These are phyloP conservation scores for Dromaius novaehollandiae DNA, from an alignment of 2,113 vertebrate genomes.

Conservation along the genomic window DNA sequence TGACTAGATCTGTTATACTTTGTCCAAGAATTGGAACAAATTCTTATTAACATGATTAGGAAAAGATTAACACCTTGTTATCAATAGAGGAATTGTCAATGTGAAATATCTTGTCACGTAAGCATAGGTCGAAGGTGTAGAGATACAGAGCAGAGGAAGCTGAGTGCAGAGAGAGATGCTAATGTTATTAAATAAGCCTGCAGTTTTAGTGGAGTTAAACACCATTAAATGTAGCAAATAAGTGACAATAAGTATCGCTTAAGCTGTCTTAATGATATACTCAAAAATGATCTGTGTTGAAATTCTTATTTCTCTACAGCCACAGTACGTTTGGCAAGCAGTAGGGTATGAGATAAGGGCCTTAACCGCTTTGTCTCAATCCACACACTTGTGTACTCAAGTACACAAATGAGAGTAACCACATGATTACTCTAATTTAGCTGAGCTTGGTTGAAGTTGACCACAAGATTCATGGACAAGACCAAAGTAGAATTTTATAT, in stretches of 20 bases:
- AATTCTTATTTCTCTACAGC: background rate
- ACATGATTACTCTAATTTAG: fast-evolving
- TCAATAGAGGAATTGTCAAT: background rate
- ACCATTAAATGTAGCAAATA: background rate
- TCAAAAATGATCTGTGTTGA: background rate
- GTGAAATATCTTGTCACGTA: background rate
- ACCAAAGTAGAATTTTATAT: background rate
- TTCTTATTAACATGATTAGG: background rate
- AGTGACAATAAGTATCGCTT: background rate
- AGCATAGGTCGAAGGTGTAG: background rate
- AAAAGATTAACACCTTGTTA: background rate
- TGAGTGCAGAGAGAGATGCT: background rate
- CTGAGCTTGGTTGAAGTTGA: background rate
- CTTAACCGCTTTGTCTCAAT: background rate
- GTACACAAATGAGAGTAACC: background rate
- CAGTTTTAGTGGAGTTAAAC: background rate
- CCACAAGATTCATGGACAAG: background rate
- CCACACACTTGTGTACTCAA: background rate
- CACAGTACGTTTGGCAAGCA: background rate
- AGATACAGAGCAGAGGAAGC: background rate
- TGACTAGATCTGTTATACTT: background rate
- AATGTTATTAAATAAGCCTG: background rate
- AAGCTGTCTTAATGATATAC: background rate
- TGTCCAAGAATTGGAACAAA: background rate
- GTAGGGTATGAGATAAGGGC: background rate